Conservation (phyloP, 1,140 invertebrate species). For the Drosophila melanica region DNA sequence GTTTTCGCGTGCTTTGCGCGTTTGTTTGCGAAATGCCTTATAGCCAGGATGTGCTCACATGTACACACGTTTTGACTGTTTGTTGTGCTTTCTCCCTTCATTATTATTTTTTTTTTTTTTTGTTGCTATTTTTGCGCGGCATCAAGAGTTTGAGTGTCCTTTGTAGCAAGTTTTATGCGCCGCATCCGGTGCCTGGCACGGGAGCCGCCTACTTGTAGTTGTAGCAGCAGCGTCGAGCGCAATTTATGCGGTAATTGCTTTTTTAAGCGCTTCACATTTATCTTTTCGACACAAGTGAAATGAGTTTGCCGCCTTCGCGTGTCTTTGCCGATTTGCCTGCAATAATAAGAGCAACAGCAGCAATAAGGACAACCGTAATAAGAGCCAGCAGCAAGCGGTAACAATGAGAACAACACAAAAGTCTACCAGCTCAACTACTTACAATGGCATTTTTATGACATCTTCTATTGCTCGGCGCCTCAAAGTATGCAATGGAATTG, state of each 20-base stretch:
- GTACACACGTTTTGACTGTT: slow-evolving; percentile 5
- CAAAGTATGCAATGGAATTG: slow-evolving; percentile 67
- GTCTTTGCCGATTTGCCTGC: slow-evolving; percentile 67
- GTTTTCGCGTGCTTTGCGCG: slow-evolving; percentile 69
- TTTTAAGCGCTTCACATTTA: slow-evolving; percentile 83
- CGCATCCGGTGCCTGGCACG: slow-evolving; percentile 54
- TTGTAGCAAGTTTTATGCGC: slow-evolving; percentile 74
- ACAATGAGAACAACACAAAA: slow-evolving; percentile 51
- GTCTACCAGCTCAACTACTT: slow-evolving; percentile 64
- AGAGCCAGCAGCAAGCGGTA: slow-evolving; percentile 23
- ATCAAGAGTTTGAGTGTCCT: slow-evolving; percentile 42
- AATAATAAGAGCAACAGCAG: slow-evolving; percentile 40
- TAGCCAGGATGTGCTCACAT: slow-evolving; percentile 39
- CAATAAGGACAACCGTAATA: slow-evolving; percentile 46
- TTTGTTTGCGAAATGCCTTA: slow-evolving; percentile 62
- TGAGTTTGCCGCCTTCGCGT: slow-evolving; percentile 71
- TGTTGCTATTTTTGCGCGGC: not conserved
- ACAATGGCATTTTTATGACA: slow-evolving; percentile 81
- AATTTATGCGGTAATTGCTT: slow-evolving; percentile 83
- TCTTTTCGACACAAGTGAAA: slow-evolving; percentile 81
- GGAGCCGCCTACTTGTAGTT: slow-evolving; percentile 42
- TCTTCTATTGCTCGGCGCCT: slow-evolving; percentile 61
- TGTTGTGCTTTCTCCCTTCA: not conserved
- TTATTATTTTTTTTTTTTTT: slow-evolving; percentile 3
- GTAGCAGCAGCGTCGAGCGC: slow-evolving; percentile 51